Conservation (phyloP, 2,113 vertebrate genomes). For the Pithys albifrons region DNA sequence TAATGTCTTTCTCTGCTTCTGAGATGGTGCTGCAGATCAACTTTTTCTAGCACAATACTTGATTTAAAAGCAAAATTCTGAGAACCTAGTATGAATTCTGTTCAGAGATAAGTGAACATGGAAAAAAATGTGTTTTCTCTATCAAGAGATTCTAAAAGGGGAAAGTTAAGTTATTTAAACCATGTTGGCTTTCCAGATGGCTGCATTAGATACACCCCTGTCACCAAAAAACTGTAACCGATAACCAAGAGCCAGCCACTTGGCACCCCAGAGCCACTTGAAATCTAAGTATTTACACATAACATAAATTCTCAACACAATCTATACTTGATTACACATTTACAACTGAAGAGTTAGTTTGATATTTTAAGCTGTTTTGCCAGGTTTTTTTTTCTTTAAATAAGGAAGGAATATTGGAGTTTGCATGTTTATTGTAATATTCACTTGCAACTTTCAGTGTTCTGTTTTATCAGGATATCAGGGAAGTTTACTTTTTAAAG, state of each 20-base stretch:
- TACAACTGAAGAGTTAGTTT: background rate
- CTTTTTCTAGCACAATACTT: background rate
- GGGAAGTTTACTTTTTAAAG: background rate
- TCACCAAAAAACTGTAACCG: background rate
- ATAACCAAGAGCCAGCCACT: background rate
- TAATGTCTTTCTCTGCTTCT: conserved; percentile 64
- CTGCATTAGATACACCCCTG: background rate
- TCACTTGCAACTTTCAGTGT: background rate
- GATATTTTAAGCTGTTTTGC: background rate
- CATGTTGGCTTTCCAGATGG: background rate
- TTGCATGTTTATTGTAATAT: background rate
- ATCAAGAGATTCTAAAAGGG: background rate
- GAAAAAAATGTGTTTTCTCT: background rate
- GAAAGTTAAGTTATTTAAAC: background rate
- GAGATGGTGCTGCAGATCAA: background rate
- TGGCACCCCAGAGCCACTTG: background rate
- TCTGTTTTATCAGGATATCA: background rate
- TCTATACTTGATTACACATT: background rate
- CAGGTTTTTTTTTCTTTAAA: background rate
- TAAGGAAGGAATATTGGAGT: background rate
- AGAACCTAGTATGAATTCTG: background rate
- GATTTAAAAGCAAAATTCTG: background rate
- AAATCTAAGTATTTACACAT: background rate
- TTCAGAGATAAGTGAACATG: background rate
- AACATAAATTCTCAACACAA: background rate